Conservation (phyloP, 1,140 invertebrate genomes). For the Drosophila subpulchrella region DNA sequence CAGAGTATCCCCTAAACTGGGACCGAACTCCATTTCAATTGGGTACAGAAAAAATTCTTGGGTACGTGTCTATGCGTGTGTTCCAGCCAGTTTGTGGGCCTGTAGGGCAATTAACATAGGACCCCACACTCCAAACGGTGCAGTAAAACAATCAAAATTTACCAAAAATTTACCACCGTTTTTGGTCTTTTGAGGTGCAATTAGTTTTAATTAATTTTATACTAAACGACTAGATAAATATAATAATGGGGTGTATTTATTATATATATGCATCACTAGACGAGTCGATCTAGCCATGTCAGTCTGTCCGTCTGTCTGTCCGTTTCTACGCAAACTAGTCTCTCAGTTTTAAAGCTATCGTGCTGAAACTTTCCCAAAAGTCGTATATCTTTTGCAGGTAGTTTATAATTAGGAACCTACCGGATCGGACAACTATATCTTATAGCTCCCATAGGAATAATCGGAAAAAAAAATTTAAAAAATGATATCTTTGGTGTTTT, state of each 20-base stretch:
- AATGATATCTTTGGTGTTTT: too few species aligned
- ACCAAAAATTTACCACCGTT: conserved; percentile 54
- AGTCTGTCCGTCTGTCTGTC: too few species aligned
- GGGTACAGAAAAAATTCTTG: conserved; percentile 60
- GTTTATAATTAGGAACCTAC: too few species aligned
- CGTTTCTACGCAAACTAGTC: too few species aligned
- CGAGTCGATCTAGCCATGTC: too few species aligned
- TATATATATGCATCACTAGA: too few species aligned
- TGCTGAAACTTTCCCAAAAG: too few species aligned
- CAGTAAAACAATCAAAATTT: conserved; percentile 81
- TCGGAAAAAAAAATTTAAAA: too few species aligned
- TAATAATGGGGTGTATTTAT: neutral
- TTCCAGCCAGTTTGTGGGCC: conserved; percentile 25
- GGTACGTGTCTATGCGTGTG: conserved; percentile 16
- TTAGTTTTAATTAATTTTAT: conserved; percentile 38
- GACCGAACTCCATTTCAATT: conserved; percentile 64
- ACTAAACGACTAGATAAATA: neutral
- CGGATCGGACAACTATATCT: too few species aligned
- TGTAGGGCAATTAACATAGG: conserved; percentile 67
- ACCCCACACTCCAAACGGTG: conserved; percentile 39
- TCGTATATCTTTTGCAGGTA: too few species aligned
- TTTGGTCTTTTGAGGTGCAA: conserved; percentile 23
- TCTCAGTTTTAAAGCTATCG: too few species aligned
- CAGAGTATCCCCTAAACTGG: conserved; percentile 35
- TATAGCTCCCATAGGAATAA: too few species aligned